Evolutionary conservation across 1,140 invertebrate genomes (phyloP).

Genomic region (Babylonia areolata): DNA sequence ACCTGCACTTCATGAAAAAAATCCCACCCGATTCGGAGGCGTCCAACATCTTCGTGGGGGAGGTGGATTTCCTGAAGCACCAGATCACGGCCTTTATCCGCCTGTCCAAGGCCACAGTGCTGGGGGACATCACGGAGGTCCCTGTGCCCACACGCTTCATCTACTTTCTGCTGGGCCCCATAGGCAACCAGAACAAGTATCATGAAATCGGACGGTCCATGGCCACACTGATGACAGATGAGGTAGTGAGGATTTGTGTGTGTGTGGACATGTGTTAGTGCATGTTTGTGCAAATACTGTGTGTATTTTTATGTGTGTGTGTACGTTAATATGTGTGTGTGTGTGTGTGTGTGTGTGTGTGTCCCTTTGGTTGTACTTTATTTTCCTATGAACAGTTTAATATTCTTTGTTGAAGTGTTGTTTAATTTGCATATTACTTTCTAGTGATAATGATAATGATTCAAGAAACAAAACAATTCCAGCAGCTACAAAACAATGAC

Average conservation of each 20-base stretch:
- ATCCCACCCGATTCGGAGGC: constrained; percentile 97
- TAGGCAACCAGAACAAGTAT: constrained; percentile 86
- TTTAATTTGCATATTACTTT: no score
- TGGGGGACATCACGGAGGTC: constrained; percentile 94
- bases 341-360: neutral
- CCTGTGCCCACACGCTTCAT: constrained; percentile 83
- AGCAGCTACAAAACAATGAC: no score
- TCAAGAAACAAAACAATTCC: no score
- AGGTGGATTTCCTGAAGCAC: constrained; percentile 96
- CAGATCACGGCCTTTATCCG: constrained; percentile 92
- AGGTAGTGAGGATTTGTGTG: constrained; percentile 74
- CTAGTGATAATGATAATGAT: no score
- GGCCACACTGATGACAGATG: constrained; percentile 96
- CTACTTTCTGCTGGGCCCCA: constrained; percentile 94
- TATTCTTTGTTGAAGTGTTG: no score
- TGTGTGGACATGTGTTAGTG: neutral
- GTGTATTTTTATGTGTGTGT: neutral
- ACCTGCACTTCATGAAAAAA: constrained; percentile 80
- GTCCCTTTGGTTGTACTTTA: no score
- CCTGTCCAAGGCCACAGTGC: constrained; percentile 88
- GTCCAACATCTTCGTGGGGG: constrained; percentile 97
- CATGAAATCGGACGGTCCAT: constrained; percentile 97
- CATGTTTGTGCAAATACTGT: neutral
- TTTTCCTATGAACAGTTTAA: no score
- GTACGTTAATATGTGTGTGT: neutral